Evolutionary conservation across 1,140 invertebrate species (phyloP).

Genomic region (Gonatopus flavifemur): DNA sequence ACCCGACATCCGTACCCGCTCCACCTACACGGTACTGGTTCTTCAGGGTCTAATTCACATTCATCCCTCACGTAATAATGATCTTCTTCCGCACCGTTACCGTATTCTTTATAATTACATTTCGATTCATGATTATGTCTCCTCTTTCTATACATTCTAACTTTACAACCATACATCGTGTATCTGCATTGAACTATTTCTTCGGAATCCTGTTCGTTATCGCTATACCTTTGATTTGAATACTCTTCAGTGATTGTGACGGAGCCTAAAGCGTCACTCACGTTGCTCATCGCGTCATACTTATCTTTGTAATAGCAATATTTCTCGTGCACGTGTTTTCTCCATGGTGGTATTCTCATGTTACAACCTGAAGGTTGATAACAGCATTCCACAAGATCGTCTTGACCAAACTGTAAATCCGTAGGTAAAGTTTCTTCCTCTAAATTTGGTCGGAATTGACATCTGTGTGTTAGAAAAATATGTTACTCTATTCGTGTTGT

Average conservation of each 20-base stretch:
- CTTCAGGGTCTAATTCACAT: constrained; percentile 25
- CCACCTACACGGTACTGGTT: constrained; percentile 32
- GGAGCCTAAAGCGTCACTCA: constrained; percentile 8
- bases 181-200: constrained; percentile 38
- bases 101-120: constrained; percentile 35
- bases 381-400: constrained; percentile 31
- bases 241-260: constrained; percentile 7
- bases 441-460: constrained; percentile 44
- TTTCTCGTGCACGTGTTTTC: constrained; percentile 37
- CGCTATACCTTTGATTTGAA: too few species aligned
- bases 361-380: constrained; percentile 38
- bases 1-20: constrained; percentile 32
- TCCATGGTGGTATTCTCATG: constrained; percentile 33
- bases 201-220: constrained; percentile 21
- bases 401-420: constrained; percentile 24
- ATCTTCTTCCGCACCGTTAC: not conserved
- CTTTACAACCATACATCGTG: constrained; percentile 37
- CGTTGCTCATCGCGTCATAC: constrained; percentile 9
- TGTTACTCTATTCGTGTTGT: too few species aligned
- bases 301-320: constrained; percentile 39
- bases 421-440: constrained; percentile 39
- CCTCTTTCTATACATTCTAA: constrained; percentile 31
- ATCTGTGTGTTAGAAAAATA: constrained; percentile 21
- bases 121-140: constrained; percentile 40
- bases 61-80: not conserved